Percentiles rank a stretch among this genome's conserved stretches.
Evolutionary conservation across 2,113 vertebrate genomes (phyloP).

Genomic region (Petroica traversi): DNA sequence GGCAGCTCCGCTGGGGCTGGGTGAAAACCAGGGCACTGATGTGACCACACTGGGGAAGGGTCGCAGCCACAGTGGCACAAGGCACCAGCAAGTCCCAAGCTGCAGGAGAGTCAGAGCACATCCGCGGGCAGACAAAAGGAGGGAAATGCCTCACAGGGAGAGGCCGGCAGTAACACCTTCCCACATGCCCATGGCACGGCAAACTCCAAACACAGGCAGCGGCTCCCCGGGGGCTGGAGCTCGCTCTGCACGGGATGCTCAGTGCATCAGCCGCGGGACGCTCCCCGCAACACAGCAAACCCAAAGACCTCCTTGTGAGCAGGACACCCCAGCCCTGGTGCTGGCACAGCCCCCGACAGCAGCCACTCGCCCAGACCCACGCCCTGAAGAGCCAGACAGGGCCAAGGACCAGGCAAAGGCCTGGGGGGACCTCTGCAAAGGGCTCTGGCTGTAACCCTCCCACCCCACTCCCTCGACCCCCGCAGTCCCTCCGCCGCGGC

Average conservation of each 20-base stretch:
- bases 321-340: neutral
- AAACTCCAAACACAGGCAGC: neutral
- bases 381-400: neutral
- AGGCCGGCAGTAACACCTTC: neutral
- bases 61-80: fast-evolving
- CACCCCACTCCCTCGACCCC: neutral
- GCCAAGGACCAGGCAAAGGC: neutral
- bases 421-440: fast-evolving
- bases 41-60: fast-evolving
- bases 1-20: neutral
- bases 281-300: neutral
- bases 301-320: fast-evolving
- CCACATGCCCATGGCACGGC: fast-evolving
- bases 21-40: neutral
- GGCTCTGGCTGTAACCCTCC: neutral
- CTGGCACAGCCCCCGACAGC: neutral
- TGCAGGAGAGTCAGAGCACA: neutral
- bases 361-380: neutral
- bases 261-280: neutral
- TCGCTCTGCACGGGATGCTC: neutral
- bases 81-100: neutral
- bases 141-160: neutral
- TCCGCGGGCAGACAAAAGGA: neutral
- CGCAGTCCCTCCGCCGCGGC: neutral
- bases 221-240: neutral